Evolutionary conservation across 1,140 invertebrate species (phyloP).

Genomic region (Eueides isabella): DNA sequence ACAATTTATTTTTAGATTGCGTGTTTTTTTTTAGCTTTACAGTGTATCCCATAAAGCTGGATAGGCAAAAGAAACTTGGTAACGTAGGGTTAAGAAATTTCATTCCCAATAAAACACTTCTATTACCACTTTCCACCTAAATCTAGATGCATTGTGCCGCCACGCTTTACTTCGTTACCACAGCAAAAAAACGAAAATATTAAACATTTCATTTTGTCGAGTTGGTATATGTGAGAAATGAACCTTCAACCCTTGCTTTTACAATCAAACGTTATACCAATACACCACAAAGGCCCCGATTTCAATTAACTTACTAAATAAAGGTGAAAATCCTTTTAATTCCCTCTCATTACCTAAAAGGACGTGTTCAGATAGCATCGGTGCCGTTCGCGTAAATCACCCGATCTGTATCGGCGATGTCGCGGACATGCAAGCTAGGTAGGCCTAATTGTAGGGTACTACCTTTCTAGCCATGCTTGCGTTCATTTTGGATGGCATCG

Average conservation of each 20-base stretch:
- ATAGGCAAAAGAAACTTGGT: no score
- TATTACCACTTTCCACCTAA: no score
- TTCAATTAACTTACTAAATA: slow-evolving; percentile 19
- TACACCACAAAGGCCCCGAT: neutral
- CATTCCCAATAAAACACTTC: no score
- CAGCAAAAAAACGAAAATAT: no score
- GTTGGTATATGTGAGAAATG: no score
- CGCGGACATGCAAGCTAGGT: slow-evolving; percentile 54
- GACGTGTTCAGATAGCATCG: slow-evolving; percentile 54
- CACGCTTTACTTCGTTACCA: no score
- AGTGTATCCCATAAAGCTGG: no score
- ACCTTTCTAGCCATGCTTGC: neutral
- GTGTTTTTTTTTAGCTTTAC: no score
- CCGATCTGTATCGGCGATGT: slow-evolving; percentile 54
- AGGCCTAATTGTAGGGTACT: slow-evolving; percentile 60
- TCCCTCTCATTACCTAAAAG: slow-evolving; percentile 57
- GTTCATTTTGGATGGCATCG: neutral
- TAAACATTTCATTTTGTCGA: no score
- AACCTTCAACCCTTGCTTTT: neutral
- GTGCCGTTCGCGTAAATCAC: slow-evolving; percentile 56
- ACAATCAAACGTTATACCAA: neutral
- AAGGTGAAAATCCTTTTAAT: slow-evolving; percentile 40
- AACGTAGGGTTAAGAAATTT: no score
- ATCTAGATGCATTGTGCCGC: no score
- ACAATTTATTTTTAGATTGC: no score